Percentiles rank a stretch among this genome's conserved stretches.
Evolutionary conservation across 2,888 invertebrate genomes (phyloP).

Genomic region (Ceraclea dissimilis): DNA sequence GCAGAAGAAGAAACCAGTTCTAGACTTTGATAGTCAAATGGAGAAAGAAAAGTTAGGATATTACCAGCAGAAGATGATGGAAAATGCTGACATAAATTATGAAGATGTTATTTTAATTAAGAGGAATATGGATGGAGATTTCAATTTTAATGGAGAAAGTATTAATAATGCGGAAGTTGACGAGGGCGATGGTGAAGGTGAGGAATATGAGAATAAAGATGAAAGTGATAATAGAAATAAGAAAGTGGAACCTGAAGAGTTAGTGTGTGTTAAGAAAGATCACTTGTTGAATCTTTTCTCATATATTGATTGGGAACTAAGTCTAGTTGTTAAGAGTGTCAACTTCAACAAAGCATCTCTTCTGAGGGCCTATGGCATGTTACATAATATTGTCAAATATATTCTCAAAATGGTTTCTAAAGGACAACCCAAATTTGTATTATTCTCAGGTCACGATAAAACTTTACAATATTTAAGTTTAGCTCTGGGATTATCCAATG

Average conservation of each 20-base stretch:
- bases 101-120: conserved; percentile 46
- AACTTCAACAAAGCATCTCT: conserved; percentile 60
- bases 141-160: conserved; percentile 35
- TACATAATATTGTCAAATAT: conserved; percentile 73
- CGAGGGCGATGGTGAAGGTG: conserved; percentile 45
- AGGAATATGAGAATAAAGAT: conserved; percentile 23
- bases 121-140: conserved; percentile 46
- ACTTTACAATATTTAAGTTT: conserved; percentile 78
- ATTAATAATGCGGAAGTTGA: conserved; percentile 43
- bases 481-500: conserved; percentile 64
- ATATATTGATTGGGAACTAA: conserved; percentile 75
- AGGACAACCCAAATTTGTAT: conserved; percentile 62
- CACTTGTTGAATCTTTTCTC: conserved; percentile 74
- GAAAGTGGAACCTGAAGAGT: conserved; percentile 35
- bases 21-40: conserved; percentile 47
- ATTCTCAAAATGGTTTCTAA: conserved; percentile 76
- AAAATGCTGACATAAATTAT: conserved; percentile 39
- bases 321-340: conserved; percentile 52
- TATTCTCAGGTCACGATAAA: conserved; percentile 89
- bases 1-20: conserved; percentile 34
- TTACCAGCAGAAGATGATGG: conserved; percentile 40
- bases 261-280: conserved; percentile 56
- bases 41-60: conserved; percentile 44
- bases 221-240: conserved; percentile 5
- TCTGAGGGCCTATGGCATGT: conserved; percentile 72